Conservation (phyloP, 2,797 vertebrate species). For the Brachyalestes nurse region DNA sequence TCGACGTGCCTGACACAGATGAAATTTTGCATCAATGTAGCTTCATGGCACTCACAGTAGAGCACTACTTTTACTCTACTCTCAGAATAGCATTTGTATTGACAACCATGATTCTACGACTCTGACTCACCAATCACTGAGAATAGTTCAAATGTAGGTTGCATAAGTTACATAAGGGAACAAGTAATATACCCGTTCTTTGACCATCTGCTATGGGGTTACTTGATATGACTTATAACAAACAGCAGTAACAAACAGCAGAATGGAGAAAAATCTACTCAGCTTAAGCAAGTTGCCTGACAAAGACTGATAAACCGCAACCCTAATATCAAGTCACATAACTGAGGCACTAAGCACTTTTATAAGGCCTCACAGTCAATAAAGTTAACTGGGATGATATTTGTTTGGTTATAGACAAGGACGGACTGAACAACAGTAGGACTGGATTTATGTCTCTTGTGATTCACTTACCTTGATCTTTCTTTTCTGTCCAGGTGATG, state of each 20-base stretch:
- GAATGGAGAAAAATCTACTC: background rate
- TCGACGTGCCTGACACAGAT: background rate
- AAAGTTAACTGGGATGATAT: background rate
- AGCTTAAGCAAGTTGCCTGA: background rate
- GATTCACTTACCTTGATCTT: slow-evolving; percentile 31
- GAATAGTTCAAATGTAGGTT: slow-evolving; percentile 1
- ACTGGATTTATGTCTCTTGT: background rate
- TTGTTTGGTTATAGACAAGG: background rate
- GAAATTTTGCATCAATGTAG: background rate
- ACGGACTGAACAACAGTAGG: background rate
- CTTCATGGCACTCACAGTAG: background rate
- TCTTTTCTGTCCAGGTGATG: slow-evolving; percentile 62
- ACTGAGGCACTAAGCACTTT: background rate
- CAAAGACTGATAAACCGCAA: background rate
- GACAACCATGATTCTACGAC: background rate
- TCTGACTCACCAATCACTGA: slow-evolving; percentile 10
- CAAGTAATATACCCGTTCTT: background rate
- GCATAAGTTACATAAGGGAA: slow-evolving; percentile 11
- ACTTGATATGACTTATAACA: background rate
- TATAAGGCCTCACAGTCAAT: background rate
- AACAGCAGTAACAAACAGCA: background rate
- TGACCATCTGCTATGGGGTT: background rate
- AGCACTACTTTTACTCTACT: background rate
- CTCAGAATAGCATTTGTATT: background rate
- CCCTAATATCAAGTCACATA: background rate